A percentile compares a stretch with the other conserved stretches of the same genome.
These are phyloP conservation scores for Chelmon rostratus DNA, from an alignment of 2,797 vertebrate genomes.

Conservation along the genomic window DNA sequence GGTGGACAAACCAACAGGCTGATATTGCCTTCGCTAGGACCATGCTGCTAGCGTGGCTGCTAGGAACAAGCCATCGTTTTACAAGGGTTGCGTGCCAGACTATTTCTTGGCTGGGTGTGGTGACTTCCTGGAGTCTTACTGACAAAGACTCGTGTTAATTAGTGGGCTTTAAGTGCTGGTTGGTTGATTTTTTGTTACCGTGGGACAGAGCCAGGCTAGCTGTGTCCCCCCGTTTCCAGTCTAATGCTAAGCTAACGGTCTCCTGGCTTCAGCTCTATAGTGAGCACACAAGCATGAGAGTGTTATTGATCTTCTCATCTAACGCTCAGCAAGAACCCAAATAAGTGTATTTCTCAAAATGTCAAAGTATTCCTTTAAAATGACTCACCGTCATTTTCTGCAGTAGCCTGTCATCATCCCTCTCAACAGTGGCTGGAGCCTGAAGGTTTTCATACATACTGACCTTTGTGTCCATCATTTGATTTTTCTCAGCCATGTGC, in stretches of 20 bases:
- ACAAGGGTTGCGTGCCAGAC: neutral
- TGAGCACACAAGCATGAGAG: no score
- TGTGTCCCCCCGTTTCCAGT: neutral
- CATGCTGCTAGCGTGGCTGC: neutral
- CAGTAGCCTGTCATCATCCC: neutral
- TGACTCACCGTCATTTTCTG: neutral
- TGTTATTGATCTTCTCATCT: neutral
- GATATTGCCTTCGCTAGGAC: no score
- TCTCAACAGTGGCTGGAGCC: neutral
- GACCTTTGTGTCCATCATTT: conserved; percentile 23
- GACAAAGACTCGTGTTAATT: neutral
- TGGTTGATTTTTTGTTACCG: neutral
- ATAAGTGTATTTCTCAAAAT: neutral
- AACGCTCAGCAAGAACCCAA: neutral
- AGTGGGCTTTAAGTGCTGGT: neutral
- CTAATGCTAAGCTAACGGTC: neutral
- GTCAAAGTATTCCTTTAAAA: conserved; percentile 1
- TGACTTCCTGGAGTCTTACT: neutral
- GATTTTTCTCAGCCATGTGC: conserved; percentile 16
- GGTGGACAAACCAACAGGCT: no score
- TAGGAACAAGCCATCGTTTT: neutral
- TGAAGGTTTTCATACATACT: conserved; percentile 2
- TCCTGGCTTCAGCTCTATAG: neutral
- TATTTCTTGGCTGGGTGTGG: neutral
- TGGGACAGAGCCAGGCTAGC: neutral